Evolutionary conservation across 2,113 vertebrate genomes (phyloP), one percentile per base, ranked within the genome.

Genomic region (Crotalus viridis): DNA sequence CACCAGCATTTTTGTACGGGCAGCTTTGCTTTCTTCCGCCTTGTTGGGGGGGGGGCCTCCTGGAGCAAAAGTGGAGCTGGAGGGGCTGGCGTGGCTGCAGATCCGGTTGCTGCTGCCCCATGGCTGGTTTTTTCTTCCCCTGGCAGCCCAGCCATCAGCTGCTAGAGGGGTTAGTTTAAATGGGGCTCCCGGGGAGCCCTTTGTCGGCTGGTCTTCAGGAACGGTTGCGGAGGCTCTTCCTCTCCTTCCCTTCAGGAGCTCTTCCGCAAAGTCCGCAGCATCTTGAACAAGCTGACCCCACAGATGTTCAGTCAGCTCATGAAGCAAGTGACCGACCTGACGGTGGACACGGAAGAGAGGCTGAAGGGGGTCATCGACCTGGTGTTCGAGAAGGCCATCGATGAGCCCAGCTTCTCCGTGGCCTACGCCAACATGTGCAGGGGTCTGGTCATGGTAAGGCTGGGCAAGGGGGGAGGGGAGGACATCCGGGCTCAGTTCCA

Each of bases 271-370:
- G 99, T 99, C 46, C 98, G 99, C 86, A 99, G 99, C 98, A 99
- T 99, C 97, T 97, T 99, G 95, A 99, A 99, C 98, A 99, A 99
- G 96, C 96, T 99, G 96, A 99, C 99, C 0, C 99, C 99, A 1
- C 99, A 99, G 97, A 99, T 99, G 98, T 99, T 99, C 97, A 98
- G 99, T 92, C 99, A 99, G 94, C 98, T 99, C 64, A 99, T 99
- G 98, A 99, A 99, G 97, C 99, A 99, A 96, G 99, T 99, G 96
- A 98, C 98, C 0, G 99, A 99, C 93, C 98, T 99, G 95, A 99
- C 99, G 0, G 99, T 99, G 93, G 99, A 99, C 96, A 99, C 99
- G 0, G 99, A 99, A 92, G 99, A 99, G 97, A 96, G 99, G 85
- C 98, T 99, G 88, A 99, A 99, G 96, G 99, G 99, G 26, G 98